Evolutionary conservation across 2,113 vertebrate genomes (phyloP), one percentile per base, ranked within the genome.

Genomic region (Synchiropus splendidus): DNA sequence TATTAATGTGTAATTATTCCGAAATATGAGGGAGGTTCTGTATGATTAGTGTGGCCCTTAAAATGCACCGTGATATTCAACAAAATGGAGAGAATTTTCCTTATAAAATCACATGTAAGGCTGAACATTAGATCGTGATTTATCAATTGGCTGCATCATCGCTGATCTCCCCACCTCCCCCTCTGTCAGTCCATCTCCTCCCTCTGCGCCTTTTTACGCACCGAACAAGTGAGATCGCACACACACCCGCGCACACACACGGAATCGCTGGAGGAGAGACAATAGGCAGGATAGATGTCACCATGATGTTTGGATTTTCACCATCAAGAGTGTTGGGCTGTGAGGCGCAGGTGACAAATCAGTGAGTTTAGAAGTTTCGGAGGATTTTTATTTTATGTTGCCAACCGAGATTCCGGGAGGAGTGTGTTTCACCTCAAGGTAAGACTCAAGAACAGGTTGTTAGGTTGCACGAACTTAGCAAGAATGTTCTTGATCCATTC

Each of bases 371-470:
- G 37, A 27, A 27, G 40, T 54, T 31, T 53, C 48, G 37, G 21
- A 58, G 67, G 69, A 51, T 77, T 76, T 47, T 43, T 4, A 45
- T 54, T 42, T 77, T 62, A 87, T 87, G 85, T 82, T 86, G 75
- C 85, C 85, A 48, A 87, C 80, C 64, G 84, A 87, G 81, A 75
- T 78, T 69, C 74, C 79, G 51, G 83, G 62, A 79, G 82, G 81
- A 79, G 80, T 84, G 83, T 85, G 82, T 80, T 86, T 85, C 74
- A 83, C 80, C 65, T 80, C 81, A 72, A 87, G 85, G 85, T 87
- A 81, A 40, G 79, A 50, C 32, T 51, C 42, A 33, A 16, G 48
- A 61, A 46, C 66, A 75, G 66, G 80, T 79, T 73, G 67, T 45
- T 54, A 18, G n/a, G n/a, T 49, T 48, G 31, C 39, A 36, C 15